Evolutionary conservation across 1,140 invertebrate species (phyloP), one percentile per base, ranked within the genome.

Genomic region (Dinothrombium tinctorium): DNA sequence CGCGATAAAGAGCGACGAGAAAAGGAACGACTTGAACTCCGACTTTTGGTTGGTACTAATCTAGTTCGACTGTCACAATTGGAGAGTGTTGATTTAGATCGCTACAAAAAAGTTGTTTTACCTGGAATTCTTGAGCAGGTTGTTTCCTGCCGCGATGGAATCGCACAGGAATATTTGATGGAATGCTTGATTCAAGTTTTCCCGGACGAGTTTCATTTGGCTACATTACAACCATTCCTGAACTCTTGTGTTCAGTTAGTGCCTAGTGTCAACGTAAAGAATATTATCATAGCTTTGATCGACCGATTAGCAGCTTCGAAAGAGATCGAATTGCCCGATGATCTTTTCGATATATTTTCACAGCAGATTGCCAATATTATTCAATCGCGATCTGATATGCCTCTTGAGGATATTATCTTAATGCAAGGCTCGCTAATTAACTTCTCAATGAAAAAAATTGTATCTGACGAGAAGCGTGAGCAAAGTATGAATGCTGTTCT

Each of bases 131-230:
- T 94, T 51, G 87, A 94, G 56, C 89, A 94, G 64, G 82, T 87
- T 20, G 90, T 98, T 8, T 94, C 84, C 54, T 99, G 94, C 58
- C 65, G 83, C 49, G 94, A 99, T 65, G 78, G 89, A 2, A 96
- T 99, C 47, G 90, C 94, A 2, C 94, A 99, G 60, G 89, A 99
- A 63, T 99, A 99, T 63, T 67, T 99, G 6, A 96, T 98, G 89
- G 92, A 99, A 59, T 98, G 92, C 59, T 87, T 99, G 41, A 98
- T 98, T 60, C 92, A 99, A 69, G 84, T 95, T 12, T 99, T 99
- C 58, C 90, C 92, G 2, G 94, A 99, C 58, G 92, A 99, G 58
- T 96, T 95, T 56, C 94, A 99, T 62, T 62, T 99, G 51, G 79
- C 86, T 48, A 95, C 89, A 0, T 62, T 99, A 20, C 80, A 78